Conservation (phyloP, 2,888 invertebrate species). For the Ephialtes manifestator region DNA sequence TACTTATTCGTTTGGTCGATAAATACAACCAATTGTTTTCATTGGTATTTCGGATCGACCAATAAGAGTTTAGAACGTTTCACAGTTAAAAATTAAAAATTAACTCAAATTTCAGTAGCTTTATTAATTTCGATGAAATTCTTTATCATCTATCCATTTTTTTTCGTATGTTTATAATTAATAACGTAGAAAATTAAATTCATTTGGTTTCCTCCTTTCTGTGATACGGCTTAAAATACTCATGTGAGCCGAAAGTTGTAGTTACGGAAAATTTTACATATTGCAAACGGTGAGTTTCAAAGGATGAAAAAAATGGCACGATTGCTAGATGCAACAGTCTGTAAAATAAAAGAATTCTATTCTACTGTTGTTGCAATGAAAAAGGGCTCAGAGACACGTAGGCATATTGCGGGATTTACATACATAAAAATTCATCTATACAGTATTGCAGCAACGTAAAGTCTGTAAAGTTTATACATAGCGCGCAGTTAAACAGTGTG, state of each 20-base stretch:
- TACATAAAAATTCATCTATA: conserved; percentile 28
- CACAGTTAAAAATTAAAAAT: too few species aligned
- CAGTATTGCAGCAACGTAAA: neutral
- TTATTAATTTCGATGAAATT: too few species aligned
- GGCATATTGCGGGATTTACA: conserved; percentile 38
- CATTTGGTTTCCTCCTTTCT: neutral
- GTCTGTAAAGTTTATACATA: neutral
- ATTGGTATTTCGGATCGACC: too few species aligned
- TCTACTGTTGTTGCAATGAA: neutral
- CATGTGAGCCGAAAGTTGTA: neutral
- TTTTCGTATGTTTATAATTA: too few species aligned
- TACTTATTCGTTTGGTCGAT: too few species aligned
- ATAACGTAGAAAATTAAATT: neutral
- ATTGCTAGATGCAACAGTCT: neutral
- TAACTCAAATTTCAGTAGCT: too few species aligned
- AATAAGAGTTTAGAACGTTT: too few species aligned
- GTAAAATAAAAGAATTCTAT: neutral
- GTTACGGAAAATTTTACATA: conserved; percentile 12
- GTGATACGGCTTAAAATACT: neutral
- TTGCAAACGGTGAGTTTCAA: conserved; percentile 13
- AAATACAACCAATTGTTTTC: too few species aligned
- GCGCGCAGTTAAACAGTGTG: conserved; percentile 16
- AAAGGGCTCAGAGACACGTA: conserved; percentile 21
- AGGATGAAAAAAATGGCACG: neutral
- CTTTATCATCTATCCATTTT: too few species aligned